These are phyloP conservation scores for Trialeurodes vaporariorum DNA, from an alignment of 1,140 invertebrate genomes.

Conservation along the genomic window DNA sequence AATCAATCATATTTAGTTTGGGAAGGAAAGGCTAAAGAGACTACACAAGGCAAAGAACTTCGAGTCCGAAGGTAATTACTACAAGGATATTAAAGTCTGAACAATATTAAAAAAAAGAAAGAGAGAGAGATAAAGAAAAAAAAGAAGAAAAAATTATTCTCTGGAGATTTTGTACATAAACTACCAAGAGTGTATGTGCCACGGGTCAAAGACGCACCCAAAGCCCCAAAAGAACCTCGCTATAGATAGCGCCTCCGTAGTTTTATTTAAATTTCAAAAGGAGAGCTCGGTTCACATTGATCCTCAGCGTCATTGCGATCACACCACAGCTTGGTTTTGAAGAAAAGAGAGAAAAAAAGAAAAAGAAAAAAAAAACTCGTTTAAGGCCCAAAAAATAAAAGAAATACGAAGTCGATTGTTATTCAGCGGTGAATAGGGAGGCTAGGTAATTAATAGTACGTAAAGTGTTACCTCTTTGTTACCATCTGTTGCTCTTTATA, in stretches of 20 bases:
- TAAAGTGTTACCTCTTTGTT: constrained; percentile 1
- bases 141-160: too few species aligned
- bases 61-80: background rate
- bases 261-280: constrained; percentile 1
- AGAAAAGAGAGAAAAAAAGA: too few species aligned
- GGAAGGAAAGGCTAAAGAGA: background rate
- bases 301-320: background rate
- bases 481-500: background rate
- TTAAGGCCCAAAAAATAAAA: constrained; percentile 1
- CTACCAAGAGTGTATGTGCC: background rate
- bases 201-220: background rate
- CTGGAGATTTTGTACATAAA: background rate
- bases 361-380: background rate
- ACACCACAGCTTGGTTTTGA: too few species aligned
- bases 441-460: background rate
- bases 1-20: constrained; percentile 1
- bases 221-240: background rate
- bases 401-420: background rate
- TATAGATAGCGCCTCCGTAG: too few species aligned
- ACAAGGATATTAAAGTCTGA: background rate
- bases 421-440: background rate
- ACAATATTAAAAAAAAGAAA: background rate
- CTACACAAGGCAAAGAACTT: background rate
- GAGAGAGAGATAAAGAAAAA: too few species aligned
- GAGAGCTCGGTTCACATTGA: background rate